These are phyloP conservation scores for Epinephelus fuscoguttatus DNA, from an alignment of 2,113 vertebrate genomes.

Conservation along the genomic window DNA sequence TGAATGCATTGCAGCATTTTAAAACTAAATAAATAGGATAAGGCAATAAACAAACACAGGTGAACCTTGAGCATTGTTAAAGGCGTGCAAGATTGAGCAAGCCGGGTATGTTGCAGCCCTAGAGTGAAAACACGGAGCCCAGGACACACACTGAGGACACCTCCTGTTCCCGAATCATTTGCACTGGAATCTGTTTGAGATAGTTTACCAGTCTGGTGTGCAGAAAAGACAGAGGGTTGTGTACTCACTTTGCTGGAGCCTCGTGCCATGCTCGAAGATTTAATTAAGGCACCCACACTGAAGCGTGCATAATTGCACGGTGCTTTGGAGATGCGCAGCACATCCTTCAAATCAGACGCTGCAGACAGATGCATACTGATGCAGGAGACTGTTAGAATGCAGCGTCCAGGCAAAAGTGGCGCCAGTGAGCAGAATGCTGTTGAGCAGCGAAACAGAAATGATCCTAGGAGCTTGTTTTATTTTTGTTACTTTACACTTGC, in stretches of 20 bases:
- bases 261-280: slow-evolving; percentile 47
- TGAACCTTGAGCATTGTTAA: neutral
- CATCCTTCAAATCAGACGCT: slow-evolving; percentile 46
- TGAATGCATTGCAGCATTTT: neutral
- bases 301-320: slow-evolving; percentile 54
- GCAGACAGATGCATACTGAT: slow-evolving; percentile 47
- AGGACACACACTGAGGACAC: neutral
- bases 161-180: slow-evolving; percentile 21
- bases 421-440: neutral
- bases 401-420: neutral
- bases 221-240: slow-evolving; percentile 24
- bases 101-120: neutral
- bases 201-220: slow-evolving; percentile 5
- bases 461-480: neutral
- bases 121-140: neutral
- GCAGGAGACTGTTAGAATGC: slow-evolving; percentile 3
- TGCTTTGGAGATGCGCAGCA: slow-evolving; percentile 45
- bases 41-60: neutral
- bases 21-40: neutral
- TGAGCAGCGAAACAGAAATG: neutral
- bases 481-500: slow-evolving; percentile 5
- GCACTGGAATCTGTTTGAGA: slow-evolving; percentile 6
- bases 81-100: neutral
- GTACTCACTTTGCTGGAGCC: slow-evolving; percentile 25
- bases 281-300: slow-evolving; percentile 61